Conservation (phyloP, 1,140 invertebrate genomes). For the Calosoma granatense region DNA sequence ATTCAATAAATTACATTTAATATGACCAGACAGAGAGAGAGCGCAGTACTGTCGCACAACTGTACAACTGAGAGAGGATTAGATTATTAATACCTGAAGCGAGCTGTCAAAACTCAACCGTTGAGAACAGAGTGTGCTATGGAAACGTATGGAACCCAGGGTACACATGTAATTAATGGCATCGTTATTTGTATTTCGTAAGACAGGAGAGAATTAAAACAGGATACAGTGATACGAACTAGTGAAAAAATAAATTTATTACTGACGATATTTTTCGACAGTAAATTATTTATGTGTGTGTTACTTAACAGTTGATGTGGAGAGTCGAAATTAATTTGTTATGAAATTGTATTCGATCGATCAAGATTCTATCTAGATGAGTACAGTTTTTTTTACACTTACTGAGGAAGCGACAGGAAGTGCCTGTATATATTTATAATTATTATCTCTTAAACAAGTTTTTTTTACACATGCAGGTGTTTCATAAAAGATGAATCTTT, state of each 20-base stretch:
- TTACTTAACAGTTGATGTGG: too few species aligned
- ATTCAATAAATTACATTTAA: background rate
- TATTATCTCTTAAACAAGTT: too few species aligned
- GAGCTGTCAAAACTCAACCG: background rate
- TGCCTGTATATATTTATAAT: too few species aligned
- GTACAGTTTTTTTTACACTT: too few species aligned
- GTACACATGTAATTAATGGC: background rate
- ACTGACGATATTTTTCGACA: too few species aligned
- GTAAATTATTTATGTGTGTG: too few species aligned
- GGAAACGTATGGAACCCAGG: background rate
- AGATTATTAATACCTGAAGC: background rate
- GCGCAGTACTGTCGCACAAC: background rate
- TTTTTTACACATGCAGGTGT: too few species aligned
- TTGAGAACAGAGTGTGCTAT: background rate
- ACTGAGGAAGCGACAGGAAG: too few species aligned
- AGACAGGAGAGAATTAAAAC: background rate
- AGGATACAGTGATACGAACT: background rate
- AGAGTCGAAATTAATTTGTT: too few species aligned
- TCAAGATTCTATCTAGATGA: too few species aligned
- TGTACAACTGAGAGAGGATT: background rate
- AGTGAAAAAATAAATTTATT: background rate
- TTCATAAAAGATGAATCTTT: too few species aligned
- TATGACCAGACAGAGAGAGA: background rate
- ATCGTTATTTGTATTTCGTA: background rate
- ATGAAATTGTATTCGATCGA: too few species aligned